Evolutionary conservation across 2,888 invertebrate genomes (phyloP), one percentile per base, ranked within the genome.

Genomic region (Tenthredo mesomela): DNA sequence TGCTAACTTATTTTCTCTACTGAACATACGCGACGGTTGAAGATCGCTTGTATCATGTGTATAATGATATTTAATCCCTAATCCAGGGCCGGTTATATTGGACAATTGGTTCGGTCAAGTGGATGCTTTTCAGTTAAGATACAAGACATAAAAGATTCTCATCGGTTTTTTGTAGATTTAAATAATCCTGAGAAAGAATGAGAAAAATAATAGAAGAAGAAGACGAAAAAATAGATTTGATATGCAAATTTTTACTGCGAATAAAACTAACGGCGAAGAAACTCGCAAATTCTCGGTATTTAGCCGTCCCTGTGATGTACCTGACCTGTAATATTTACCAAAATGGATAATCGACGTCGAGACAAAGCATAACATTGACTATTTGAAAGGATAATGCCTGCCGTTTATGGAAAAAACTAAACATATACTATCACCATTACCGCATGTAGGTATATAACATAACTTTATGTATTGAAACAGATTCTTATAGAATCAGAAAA

Each of bases 291-390:
- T 15, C 5, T 7, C 0, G 15, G 10, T 67, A 25, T 15, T 7
- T 12, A 67, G 67, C 29, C 67, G 33, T 33, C 67, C 29, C 67
- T 33, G 67, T 18, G 33, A 67, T 67, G 61, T 67, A 61, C 61
- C 25, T 61, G 61, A 61, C 61, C 33, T 33, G n/a, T n/a, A 15
- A 12, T 67, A 18, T 67, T 67, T 67, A 67, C 67, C 12, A 7
- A 33, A 67, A 67, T 7, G 33, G 33, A 67, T 67, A 18, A 67
- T 67, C 33, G 0, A 33, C 67, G 33, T 67, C 33, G 6, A 18
- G 33, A 33, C 29, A 33, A 18, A 67, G 6, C 67, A 33, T 25
- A 29, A 67, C 33, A 67, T 67, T 67, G 67, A 67, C 33, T 33
- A 25, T 67, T 18, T 10, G 3, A 12, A 67, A 67, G 29, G 18